These are phyloP conservation scores for Eugnorisma glareosa DNA, from an alignment of 2,888 invertebrate genomes.

Conservation along the genomic window DNA sequence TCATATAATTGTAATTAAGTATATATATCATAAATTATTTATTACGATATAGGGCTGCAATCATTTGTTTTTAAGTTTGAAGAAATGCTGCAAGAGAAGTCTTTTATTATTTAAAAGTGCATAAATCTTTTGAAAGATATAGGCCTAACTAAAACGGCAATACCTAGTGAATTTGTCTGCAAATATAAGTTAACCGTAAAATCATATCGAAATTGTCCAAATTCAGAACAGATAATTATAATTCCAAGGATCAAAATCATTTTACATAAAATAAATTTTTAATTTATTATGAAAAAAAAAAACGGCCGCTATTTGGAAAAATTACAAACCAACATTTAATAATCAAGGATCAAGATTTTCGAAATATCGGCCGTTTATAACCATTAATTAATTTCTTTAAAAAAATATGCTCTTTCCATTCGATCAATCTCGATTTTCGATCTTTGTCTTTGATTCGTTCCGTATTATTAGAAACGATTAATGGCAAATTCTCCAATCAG, in stretches of 20 bases:
- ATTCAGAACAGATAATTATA: neutral
- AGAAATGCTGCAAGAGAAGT: constrained; percentile 71
- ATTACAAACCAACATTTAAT: neutral
- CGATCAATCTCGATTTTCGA: no score
- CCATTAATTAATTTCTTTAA: neutral
- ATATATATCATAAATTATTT: constrained; percentile 68
- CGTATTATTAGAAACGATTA: neutral
- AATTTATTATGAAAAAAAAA: neutral
- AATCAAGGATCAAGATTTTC: neutral
- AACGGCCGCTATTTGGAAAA: neutral
- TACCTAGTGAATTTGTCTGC: constrained; percentile 1
- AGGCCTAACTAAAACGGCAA: constrained; percentile 57
- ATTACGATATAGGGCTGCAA: constrained; percentile 52
- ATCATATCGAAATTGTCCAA: neutral
- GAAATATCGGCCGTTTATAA: neutral
- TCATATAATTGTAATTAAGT: constrained; percentile 66
- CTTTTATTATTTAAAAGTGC: neutral
- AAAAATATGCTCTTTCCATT: neutral
- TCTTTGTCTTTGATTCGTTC: neutral
- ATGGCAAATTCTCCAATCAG: neutral
- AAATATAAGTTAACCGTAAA: neutral
- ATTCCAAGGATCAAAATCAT: constrained; percentile 19
- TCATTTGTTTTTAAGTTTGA: constrained; percentile 43
- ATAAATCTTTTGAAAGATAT: constrained; percentile 43
- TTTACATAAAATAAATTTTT: neutral